phyloP scores from a whole-genome alignment of 2,888 invertebrate species.

The Phasia obesa region DNA sequence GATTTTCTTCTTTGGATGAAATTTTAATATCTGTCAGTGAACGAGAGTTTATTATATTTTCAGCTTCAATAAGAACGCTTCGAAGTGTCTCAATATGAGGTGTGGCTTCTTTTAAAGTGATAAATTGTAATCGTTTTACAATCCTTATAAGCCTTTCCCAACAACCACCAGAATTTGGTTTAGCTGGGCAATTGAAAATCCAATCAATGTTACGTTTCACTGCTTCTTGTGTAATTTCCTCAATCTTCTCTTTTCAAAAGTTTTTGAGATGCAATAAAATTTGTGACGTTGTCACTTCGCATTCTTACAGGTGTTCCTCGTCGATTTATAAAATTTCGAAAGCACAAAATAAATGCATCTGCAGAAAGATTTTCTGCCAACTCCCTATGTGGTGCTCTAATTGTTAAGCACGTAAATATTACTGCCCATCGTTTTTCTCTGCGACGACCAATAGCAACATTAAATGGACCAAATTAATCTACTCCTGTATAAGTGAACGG shows the following conservation, averaged over 20 bases:
- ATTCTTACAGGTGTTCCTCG: neutral
- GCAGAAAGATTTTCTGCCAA: neutral
- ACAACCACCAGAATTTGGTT: neutral
- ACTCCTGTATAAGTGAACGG: conserved; percentile 68
- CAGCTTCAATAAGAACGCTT: neutral
- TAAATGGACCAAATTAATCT: conserved; percentile 22
- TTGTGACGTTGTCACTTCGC: neutral
- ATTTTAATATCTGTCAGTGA: neutral
- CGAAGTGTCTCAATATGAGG: neutral
- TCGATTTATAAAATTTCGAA: neutral
- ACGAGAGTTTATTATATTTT: neutral
- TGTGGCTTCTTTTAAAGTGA: neutral
- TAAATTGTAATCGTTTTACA: neutral
- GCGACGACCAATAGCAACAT: neutral
- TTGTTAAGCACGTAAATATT: neutral
- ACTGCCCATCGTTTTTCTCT: neutral
- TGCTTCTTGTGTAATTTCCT: too few relatives aligned
- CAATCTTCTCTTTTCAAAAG: too few relatives aligned
- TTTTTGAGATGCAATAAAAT: neutral
- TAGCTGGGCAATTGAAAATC: neutral
- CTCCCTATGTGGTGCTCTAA: neutral
- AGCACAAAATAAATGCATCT: neutral
- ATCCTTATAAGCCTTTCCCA: neutral
- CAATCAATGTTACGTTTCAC: neutral
- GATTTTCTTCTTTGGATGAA: neutral